phyloP scores from a whole-genome alignment of 2,797 vertebrate species.

The Rachycentron canadum region DNA sequence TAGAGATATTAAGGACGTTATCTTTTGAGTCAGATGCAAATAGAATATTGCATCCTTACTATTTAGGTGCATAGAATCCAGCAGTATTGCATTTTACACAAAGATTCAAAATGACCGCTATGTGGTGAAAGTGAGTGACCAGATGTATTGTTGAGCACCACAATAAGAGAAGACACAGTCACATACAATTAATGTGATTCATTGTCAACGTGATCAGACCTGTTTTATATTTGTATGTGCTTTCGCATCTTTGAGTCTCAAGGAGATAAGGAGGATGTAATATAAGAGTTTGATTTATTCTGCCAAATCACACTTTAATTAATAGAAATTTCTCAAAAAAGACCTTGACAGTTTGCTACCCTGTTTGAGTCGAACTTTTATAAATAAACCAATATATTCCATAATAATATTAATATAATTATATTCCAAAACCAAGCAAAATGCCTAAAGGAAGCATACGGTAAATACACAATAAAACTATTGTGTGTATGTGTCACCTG shows the following conservation, averaged over 20 bases:
- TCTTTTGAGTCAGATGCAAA: constrained; percentile 46
- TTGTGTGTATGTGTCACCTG: constrained; percentile 84
- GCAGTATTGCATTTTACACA: constrained; percentile 8
- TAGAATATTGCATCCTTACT: constrained; percentile 11
- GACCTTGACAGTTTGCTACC: constrained; percentile 11
- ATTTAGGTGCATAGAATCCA: neutral
- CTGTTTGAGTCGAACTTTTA: neutral
- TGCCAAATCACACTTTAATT: neutral
- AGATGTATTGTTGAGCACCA: neutral
- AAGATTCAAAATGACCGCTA: constrained; percentile 17
- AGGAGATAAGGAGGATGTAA: neutral
- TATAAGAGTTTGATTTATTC: constrained; percentile 2
- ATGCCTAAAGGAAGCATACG: constrained; percentile 1
- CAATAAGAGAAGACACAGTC: neutral
- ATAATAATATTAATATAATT: constrained; percentile 23
- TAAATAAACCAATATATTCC: too few species aligned
- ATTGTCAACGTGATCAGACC: neutral
- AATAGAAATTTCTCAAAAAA: neutral
- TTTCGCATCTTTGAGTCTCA: neutral
- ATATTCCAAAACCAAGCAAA: constrained; percentile 22
- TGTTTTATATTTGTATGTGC: neutral
- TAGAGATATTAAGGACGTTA: constrained; percentile 29
- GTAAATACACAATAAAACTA: constrained; percentile 7
- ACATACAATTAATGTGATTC: neutral
- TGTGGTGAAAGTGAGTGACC: neutral